Evolutionary conservation across 1,140 invertebrate genomes (phyloP).

Genomic region (Drosophila tropicalis): DNA sequence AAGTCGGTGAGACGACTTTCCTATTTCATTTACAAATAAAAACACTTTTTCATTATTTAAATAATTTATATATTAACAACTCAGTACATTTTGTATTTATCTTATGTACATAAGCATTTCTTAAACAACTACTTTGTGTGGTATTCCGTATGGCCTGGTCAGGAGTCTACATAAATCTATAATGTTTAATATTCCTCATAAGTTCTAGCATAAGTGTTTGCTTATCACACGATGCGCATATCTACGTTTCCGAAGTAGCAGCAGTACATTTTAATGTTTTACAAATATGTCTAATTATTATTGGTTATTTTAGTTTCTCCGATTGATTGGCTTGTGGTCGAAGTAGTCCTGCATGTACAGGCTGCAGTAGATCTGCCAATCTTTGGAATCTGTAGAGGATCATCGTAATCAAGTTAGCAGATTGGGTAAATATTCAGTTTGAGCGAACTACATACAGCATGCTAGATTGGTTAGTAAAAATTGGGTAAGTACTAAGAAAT

Average conservation of each 20-base stretch:
- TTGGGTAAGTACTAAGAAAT: background rate
- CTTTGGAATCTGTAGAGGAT: conserved; percentile 70
- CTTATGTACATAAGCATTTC: conserved; percentile 17
- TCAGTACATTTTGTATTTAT: conserved; percentile 46
- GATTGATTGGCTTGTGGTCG: conserved; percentile 39
- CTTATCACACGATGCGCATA: conserved; percentile 64
- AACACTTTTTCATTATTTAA: conserved; percentile 21
- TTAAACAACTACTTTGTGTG: conserved; percentile 23
- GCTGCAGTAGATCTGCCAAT: conserved; percentile 69
- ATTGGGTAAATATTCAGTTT: conserved; percentile 28
- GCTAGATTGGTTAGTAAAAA: conserved; percentile 20
- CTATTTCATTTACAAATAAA: background rate
- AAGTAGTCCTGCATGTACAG: conserved; percentile 56
- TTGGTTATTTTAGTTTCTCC: conserved; percentile 30
- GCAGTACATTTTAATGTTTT: background rate
- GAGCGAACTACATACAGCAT: conserved; percentile 28
- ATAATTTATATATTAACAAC: conserved; percentile 8
- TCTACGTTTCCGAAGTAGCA: conserved; percentile 30
- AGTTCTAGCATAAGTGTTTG: conserved; percentile 45
- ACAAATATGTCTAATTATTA: too few relatives aligned
- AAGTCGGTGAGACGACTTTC: too few relatives aligned
- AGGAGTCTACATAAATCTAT: conserved; percentile 28
- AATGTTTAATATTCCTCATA: conserved; percentile 32
- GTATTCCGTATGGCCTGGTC: conserved; percentile 51
- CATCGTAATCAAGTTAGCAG: conserved; percentile 51